Base-by-base conservation (phyloP, 30 jellyfish, hydroid and myxozoan species). In the Hydractinia symbiolongicarpus region DNA sequence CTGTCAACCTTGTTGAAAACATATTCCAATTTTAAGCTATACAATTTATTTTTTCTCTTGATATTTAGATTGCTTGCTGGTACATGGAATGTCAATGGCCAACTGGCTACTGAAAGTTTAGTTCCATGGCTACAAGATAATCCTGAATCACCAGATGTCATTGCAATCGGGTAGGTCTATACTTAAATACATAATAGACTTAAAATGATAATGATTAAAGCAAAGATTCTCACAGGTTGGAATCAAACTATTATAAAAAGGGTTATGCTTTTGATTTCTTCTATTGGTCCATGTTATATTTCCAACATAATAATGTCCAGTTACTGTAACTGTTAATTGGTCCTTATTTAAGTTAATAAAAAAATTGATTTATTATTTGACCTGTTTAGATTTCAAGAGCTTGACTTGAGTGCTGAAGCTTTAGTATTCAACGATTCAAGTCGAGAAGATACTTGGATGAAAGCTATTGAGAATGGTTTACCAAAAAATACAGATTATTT, bases 21-120 rank as follows among this genome's bases (percentile, higher is more conserved):
- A 30, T 30, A 30, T 30, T 30, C 44, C 44, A 30, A 30, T 30
- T 30, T 30, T 2, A 30, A 30, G 44, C 44, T 30, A 0, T 30
- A 30, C 44, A 30, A 30, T 30, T 30, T 30, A 30, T 30, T 30
- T 30, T 30, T 30, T 30, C 44, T 30, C 44, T 30, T 30, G 2
- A n/a, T 73, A 64, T 71, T 14, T 67, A 90, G 97, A 21, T 56
- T 90, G 10, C 86, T 85, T 73, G 95, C 73, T 53, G 97, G 97
- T n/a, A 90, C 97, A 4, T 90, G 97, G 97, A 90, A 90, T 61
- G 97, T 90, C 5, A 90, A 90, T 66, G 97, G 97, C 4, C 97
- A 90, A 66, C 68, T 82, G 8, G 86, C 97, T 5, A 83, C 88
- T 20, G 97, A 90, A 74, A 86, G 87, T 44, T 61, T 90, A 44